phyloP scores from a whole-genome alignment of 2,113 vertebrate genomes.

The Anarrhichthys ocellatus region DNA sequence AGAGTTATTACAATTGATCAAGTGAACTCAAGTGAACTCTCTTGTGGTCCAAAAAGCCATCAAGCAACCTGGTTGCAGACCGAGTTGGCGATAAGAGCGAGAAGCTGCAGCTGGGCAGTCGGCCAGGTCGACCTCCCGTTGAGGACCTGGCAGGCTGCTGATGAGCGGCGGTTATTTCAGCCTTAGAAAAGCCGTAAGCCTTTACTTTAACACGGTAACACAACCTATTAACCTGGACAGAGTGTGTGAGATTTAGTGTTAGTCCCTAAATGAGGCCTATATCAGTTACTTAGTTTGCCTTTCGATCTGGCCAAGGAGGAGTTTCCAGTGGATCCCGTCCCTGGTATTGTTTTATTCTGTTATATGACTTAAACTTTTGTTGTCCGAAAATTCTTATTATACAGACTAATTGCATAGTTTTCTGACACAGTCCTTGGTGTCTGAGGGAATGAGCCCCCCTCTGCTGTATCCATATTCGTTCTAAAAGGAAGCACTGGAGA shows the following conservation, averaged over 20 bases:
- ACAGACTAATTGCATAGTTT: not conserved
- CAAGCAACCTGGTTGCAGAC: not conserved
- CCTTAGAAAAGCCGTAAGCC: conserved; percentile 27
- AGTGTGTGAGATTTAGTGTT: conserved; percentile 45
- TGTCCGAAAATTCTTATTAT: not conserved
- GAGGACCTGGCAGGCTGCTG: conserved; percentile 4
- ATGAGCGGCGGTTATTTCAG: conserved; percentile 45
- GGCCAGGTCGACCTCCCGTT: not conserved
- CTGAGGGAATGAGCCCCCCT: not conserved
- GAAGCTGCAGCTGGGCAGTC: not conserved
- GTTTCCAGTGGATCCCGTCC: conserved; percentile 12
- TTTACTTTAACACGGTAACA: conserved; percentile 51
- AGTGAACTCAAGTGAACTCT: no score
- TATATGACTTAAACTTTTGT: not conserved
- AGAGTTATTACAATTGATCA: no score
- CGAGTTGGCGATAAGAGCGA: not conserved
- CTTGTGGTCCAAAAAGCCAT: no score
- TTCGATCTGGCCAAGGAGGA: conserved; percentile 25
- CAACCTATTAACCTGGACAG: conserved; percentile 51
- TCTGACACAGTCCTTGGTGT: not conserved
- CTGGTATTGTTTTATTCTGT: not conserved
- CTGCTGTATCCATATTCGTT: not conserved
- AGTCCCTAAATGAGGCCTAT: conserved; percentile 40
- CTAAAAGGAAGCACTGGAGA: not conserved
- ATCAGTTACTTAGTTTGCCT: conserved; percentile 47